Conservation (phyloP, 2,797 vertebrate genomes). For the Hafferia zeledoni region DNA sequence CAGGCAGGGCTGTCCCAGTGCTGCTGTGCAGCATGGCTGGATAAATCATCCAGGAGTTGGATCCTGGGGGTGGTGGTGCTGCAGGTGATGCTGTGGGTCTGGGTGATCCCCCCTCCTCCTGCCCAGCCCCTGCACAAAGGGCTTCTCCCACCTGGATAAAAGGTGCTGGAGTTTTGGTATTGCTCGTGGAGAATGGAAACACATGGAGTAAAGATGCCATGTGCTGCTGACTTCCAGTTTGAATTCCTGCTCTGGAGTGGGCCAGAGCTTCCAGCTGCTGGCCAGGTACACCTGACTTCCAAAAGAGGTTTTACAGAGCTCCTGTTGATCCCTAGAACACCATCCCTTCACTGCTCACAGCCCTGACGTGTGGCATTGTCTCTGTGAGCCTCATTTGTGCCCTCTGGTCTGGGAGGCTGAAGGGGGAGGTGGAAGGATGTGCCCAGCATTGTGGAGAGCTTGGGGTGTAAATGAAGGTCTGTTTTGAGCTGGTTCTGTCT, state of each 20-base stretch:
- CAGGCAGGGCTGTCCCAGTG: background rate
- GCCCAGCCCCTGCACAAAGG: fast-evolving
- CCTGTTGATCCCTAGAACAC: fast-evolving
- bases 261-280: background rate
- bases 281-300: background rate
- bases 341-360: background rate
- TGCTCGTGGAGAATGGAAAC: background rate
- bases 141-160: background rate
- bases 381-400: fast-evolving
- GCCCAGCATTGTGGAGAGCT: fast-evolving
- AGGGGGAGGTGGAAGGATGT: background rate
- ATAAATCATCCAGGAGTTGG: background rate
- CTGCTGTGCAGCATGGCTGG: fast-evolving
- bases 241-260: background rate
- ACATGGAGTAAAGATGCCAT: fast-evolving
- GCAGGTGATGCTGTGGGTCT: fast-evolving
- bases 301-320: background rate
- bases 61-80: background rate
- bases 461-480: background rate
- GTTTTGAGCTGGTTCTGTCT: background rate
- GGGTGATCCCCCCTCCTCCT: background rate
- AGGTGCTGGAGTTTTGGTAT: fast-evolving
- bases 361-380: fast-evolving
- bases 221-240: fast-evolving
- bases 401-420: fast-evolving